Evolutionary conservation across 2,888 invertebrate species (phyloP), one percentile per base, ranked within the genome.

Genomic region (Biston betularia): DNA sequence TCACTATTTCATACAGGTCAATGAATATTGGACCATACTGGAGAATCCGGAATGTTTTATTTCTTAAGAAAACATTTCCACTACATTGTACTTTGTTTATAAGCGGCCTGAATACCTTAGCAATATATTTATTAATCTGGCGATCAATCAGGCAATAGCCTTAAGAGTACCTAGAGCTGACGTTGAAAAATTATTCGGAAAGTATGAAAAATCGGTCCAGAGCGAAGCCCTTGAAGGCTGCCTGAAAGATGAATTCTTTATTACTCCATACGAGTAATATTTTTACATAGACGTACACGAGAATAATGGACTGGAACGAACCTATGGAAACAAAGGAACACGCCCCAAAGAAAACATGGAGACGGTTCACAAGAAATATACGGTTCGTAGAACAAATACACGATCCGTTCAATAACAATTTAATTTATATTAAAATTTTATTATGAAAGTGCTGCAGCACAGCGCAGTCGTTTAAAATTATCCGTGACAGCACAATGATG

Each of bases 181-280:
- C 79, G 74, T 68, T 79, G 79, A 82, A 78, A 78, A 79, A 78
- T 78, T 75, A 71, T 72, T 71, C 68, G 71, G 67, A 68, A 61
- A 71, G 62, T 70, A 72, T 77, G 79, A 81, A 79, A 77, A 76
- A 80, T 80, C 48, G 69, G 70, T 73, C 66, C 70, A 60, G 60
- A 66, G 73, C 64, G 69, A 66, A 64, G 69, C 67, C 68, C 67
- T 63, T 65, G 64, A 66, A 61, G 61, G 57, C 48, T 38, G 73
- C 68, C 57, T 67, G 67, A 66, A 65, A 65, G 65, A 72, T 69
- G 58, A 65, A 69, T 65, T 61, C 67, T 69, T 72, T 65, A 67
- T 70, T 63, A 42, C 48, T 57, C 59, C 40, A 52, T 38, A 49
- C 38, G 49, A 58, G 48, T 42, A 59, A 62, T 57, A 68, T 54